A percentile compares a stretch with the other conserved stretches of the same genome.
These are phyloP conservation scores for Lithobius niger DNA, from an alignment of 1,140 invertebrate genomes.

Conservation along the genomic window DNA sequence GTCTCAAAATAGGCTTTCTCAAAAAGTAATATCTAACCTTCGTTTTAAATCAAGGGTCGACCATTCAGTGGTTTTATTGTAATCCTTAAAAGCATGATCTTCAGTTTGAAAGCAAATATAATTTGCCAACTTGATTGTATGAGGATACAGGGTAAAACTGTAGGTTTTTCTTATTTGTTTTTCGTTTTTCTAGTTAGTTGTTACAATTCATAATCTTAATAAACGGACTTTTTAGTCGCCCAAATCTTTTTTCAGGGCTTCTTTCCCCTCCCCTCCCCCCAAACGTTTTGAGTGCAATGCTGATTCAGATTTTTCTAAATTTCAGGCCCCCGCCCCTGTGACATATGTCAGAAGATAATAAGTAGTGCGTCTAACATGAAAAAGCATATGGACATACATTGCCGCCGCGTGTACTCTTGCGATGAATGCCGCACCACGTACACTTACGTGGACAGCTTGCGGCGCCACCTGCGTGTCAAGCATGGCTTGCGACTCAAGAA, in stretches of 20 bases:
- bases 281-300: not conserved
- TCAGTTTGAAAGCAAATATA: no score
- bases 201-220: no score
- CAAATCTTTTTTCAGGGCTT: not conserved
- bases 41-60: no score
- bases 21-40: no score
- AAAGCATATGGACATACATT: constrained; percentile 9
- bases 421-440: constrained; percentile 3
- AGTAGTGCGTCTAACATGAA: constrained; percentile 11
- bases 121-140: no score
- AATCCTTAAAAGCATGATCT: no score
- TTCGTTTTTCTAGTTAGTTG: no score
- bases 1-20: no score
- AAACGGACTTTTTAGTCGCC: no score
- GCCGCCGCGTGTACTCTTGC: constrained; percentile 6
- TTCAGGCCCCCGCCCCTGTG: constrained; percentile 8
- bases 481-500: constrained; percentile 5
- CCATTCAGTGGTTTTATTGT: no score
- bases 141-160: no score
- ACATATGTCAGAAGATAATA: constrained; percentile 7
- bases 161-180: no score
- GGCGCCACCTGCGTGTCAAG: constrained; percentile 4
- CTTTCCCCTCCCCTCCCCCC: not conserved
- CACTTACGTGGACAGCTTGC: constrained; percentile 9
- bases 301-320: constrained; percentile 2